Percentiles rank a stretch among this genome's conserved stretches.
Conservation (phyloP, 2,113 vertebrate genomes). For the Terrapene triunguis region DNA sequence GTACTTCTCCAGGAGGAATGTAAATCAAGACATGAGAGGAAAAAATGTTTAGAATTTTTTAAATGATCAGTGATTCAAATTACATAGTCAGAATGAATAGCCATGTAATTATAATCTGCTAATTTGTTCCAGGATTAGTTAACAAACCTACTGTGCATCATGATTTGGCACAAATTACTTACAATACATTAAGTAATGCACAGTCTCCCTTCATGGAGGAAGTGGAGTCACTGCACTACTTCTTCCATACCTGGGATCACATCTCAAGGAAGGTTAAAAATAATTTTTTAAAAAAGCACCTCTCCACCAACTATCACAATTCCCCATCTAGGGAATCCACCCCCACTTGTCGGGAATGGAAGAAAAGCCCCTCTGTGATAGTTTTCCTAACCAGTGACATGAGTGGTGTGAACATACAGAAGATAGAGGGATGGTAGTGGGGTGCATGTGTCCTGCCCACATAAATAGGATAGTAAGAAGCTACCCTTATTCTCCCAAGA, state of each 20-base stretch:
- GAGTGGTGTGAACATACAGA: neutral
- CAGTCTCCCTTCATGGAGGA: neutral
- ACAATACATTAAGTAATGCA: neutral
- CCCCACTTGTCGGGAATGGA: neutral
- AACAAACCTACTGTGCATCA: neutral
- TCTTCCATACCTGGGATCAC: too few species aligned
- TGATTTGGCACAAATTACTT: neutral
- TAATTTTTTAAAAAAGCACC: neutral
- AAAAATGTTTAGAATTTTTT: conserved; percentile 15
- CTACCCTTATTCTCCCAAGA: neutral
- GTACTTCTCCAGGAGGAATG: neutral
- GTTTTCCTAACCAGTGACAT: neutral
- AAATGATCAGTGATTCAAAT: neutral
- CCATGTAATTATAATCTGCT: neutral
- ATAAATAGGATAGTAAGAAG: neutral
- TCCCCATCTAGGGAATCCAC: neutral
- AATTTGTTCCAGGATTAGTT: neutral
- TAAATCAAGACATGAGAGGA: neutral
- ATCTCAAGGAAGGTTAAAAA: neutral
- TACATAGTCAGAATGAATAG: neutral
- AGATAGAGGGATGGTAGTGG: neutral
- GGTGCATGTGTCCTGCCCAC: neutral
- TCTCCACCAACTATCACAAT: neutral
- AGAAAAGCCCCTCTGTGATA: neutral
- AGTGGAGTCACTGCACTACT: too few species aligned